Base-by-base conservation (phyloP, 92 coral and sea anemone species). In the Scolanthus callimorphus region DNA sequence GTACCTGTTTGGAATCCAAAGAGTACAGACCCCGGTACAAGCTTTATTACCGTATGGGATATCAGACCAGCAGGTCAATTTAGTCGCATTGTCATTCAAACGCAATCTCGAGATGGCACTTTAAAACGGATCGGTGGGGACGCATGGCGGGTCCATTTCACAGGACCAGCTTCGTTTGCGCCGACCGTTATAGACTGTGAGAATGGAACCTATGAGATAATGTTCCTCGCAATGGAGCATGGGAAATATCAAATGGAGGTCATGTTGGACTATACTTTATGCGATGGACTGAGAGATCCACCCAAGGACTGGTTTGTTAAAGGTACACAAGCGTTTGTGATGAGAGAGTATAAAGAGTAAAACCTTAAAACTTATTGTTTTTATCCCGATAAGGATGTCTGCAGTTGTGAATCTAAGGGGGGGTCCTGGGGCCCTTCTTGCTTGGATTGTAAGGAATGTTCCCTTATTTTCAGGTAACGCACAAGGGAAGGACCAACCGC, bases 281-380 rank as follows among this genome's bases (percentile, higher is more conserved):
- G 90, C 27, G 71, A 83, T 66, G 90, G 86, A 2, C 44, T 79
- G 2, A 72, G 69, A 31, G 86, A 83, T 57, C 86, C 90, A 3
- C 90, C 90, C 2, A 19, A 39, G 4, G 86, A 83, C 24, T 83
- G 90, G 90, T 83, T 83, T 43, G 67, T 59, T 15, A 37, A 65
- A n/a, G 90, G 90, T 83, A 47, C 15, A 15, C 41, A n/a, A n/a
- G n/a, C n/a, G n/a, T n/a, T n/a, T n/a, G n/a, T n/a, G n/a, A n/a
- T n/a, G n/a, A n/a, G n/a, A n/a, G n/a, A n/a, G n/a, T n/a, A n/a
- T n/a, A n/a, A n/a, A n/a, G n/a, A n/a, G n/a, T n/a, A n/a, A n/a
- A n/a, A n/a, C n/a, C n/a, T n/a, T n/a, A n/a, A n/a, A n/a, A n/a
- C n/a, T n/a, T n/a, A n/a, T n/a, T n/a, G n/a, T n/a, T n/a, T n/a